Base-by-base conservation (phyloP, 1,140 invertebrate genomes). In the Aphelenchoides fujianensis region DNA sequence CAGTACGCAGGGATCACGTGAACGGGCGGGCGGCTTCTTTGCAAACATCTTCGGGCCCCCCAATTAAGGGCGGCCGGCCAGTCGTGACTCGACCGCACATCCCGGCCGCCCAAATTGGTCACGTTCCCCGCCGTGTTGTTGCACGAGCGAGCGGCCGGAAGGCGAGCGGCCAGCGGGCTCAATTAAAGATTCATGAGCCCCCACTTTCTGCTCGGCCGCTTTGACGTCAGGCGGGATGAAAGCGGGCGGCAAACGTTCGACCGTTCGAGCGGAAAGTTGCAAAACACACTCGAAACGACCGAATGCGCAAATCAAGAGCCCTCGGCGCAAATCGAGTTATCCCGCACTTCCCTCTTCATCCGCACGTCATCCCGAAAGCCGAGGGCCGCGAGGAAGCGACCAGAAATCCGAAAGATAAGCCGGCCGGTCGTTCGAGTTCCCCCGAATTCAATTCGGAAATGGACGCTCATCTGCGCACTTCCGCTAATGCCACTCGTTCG, bases 391-490 rank as follows among this genome's bases (percentile, higher is more conserved):
- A 12, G 9, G 57, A 61, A 12, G 57, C 12, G 57, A 12, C 3
- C 59, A 70, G 5, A 69, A 71, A 36, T 71, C 41, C 41, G 23
- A 48, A 23, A 48, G 41, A 48, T 48, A 48, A 48, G 41, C 41
- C 41, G 23, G 12, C 12, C 12, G 41, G 12, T 48, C 23, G 12
- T 48, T 12, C 41, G 41, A 48, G 23, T 48, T 48, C 41, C 12
- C 12, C 12, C 41, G 41, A 48, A 48, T 48, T 48, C 41, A 48
- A 48, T 48, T 48, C 41, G 41, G 23, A 48, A 48, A 48, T 48
- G 12, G 41, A 12, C 41, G 23, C 41, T 48, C 12, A 48, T 48
- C 23, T 23, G 41, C 41, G 12, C 41, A 48, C 12, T 23, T 48
- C 41, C 12, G 23, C 23, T 48, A 23, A 48, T 23, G 41, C 23